Base-by-base conservation (phyloP, 1,140 invertebrate species). In the Samia ricini region DNA sequence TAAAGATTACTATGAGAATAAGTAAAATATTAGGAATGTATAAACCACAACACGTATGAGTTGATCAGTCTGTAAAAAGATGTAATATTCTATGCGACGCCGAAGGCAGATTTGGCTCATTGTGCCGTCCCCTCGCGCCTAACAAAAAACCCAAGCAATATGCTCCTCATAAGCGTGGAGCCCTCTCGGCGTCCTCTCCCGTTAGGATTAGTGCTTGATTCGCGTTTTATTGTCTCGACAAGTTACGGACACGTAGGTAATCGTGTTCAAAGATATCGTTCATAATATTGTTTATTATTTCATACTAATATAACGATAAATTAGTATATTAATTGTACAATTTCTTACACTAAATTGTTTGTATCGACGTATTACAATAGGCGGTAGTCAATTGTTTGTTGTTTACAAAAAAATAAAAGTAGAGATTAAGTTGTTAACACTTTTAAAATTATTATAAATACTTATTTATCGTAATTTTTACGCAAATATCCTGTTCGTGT, bases 111-210 rank as follows among this genome's bases (percentile, higher is more conserved):
- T 73, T 77, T 70, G 66, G 72, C 76, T 73, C 67, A 79, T 81
- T 79, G 77, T 76, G 10, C 55, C 59, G 56, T 29, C 62, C 69
- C 68, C 66, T 57, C 56, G 33, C 26, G 70, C 66, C 62, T 55
- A 33, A 20, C 42, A 75, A 77, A 81, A 81, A 79, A 76, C 75
- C 55, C 61, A 65, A 61, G 77, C 83, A 85, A 83, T 85, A 85
- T 85, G 83, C 74, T 83, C 66, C 71, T 71, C 63, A 72, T 76
- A 69, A 74, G 68, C 61, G 63, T 56, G 61, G 52, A 42, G 22
- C 26, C 26, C 26, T 18, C 56, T 33, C 56, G 4, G 24, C 36
- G 55, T 26, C 55, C 24, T 33, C 55, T 26, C 72, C 70, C 68
- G 67, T 79, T 72, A 76, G 71, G 60, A 68, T 77, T 61, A 69